Conservation (phyloP, 2,888 invertebrate genomes). For the Ophraella communa region DNA sequence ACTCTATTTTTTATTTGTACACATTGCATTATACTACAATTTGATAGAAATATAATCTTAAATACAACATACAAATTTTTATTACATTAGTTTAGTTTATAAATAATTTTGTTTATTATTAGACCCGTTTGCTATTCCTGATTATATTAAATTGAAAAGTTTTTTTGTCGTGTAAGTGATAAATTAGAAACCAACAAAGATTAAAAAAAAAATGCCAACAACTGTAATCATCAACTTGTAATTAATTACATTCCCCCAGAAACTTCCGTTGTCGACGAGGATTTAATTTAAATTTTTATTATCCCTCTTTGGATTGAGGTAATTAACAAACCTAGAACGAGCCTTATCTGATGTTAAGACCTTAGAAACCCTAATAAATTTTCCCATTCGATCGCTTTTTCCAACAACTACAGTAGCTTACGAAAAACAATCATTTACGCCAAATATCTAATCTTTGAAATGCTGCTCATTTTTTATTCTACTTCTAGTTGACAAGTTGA, state of each 20-base stretch:
- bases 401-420: not conserved
- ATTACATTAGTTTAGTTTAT: too few relatives aligned
- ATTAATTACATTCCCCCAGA: slow-evolving; percentile 26
- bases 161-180: slow-evolving; percentile 15
- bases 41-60: too few relatives aligned
- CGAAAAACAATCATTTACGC: not conserved
- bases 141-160: too few relatives aligned
- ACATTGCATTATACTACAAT: too few relatives aligned
- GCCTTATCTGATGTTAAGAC: slow-evolving; percentile 32
- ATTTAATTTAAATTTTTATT: slow-evolving; percentile 35
- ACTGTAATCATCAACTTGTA: slow-evolving; percentile 27
- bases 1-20: too few relatives aligned
- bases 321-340: slow-evolving; percentile 37
- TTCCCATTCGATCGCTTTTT: not conserved
- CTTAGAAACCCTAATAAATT: slow-evolving; percentile 30
- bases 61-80: too few relatives aligned
- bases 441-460: too few relatives aligned
- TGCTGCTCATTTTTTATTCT: too few relatives aligned
- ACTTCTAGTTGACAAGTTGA: too few relatives aligned
- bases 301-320: slow-evolving; percentile 31
- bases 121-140: too few relatives aligned
- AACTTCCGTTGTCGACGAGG: slow-evolving; percentile 31
- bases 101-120: too few relatives aligned
- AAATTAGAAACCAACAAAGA: slow-evolving; percentile 26
- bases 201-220: slow-evolving; percentile 28